A percentile compares a stretch with the other conserved stretches of the same genome.
Evolutionary conservation across 2,888 invertebrate genomes (phyloP).

Genomic region (Drosophila histrio): DNA sequence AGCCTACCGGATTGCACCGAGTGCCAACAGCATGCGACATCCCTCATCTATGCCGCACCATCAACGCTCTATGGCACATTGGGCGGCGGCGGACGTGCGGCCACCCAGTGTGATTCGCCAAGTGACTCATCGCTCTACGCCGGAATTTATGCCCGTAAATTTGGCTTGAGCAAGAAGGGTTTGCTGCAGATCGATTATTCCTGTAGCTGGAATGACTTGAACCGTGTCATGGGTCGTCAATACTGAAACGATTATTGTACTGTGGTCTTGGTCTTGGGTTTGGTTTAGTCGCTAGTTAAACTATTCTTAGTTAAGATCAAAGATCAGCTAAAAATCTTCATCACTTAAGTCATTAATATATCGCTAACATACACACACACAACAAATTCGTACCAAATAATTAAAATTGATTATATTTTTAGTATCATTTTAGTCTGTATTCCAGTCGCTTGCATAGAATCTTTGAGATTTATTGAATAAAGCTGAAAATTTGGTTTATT

Average conservation of each 20-base stretch:
- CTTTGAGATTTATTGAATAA: constrained; percentile 50
- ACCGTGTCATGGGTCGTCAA: constrained; percentile 87
- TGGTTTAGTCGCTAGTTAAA: constrained; percentile 58
- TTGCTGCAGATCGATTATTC: constrained; percentile 93
- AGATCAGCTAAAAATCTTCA: constrained; percentile 16
- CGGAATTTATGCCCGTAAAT: constrained; percentile 83
- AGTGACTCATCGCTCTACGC: constrained; percentile 81
- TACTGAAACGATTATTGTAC: constrained; percentile 52
- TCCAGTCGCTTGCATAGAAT: constrained; percentile 43
- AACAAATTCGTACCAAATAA: constrained; percentile 66
- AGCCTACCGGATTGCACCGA: constrained; percentile 82
- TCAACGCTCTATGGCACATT: constrained; percentile 72
- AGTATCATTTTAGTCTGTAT: constrained; percentile 52
- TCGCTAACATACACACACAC: constrained; percentile 15
- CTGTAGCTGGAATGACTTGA: constrained; percentile 92
- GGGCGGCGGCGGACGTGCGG: constrained; percentile 17
- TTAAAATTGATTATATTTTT: constrained; percentile 32
- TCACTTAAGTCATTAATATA: constrained; percentile 63
- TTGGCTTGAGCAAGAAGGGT: constrained; percentile 91
- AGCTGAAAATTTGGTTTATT: background rate
- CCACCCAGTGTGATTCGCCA: constrained; percentile 42
- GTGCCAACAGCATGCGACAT: constrained; percentile 71
- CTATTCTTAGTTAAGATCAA: constrained; percentile 35
- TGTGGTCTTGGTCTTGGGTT: constrained; percentile 42
- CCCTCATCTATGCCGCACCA: constrained; percentile 75